These are phyloP conservation scores for Manis javanica DNA, from an alignment of 2,797 vertebrate species.

Conservation along the genomic window DNA sequence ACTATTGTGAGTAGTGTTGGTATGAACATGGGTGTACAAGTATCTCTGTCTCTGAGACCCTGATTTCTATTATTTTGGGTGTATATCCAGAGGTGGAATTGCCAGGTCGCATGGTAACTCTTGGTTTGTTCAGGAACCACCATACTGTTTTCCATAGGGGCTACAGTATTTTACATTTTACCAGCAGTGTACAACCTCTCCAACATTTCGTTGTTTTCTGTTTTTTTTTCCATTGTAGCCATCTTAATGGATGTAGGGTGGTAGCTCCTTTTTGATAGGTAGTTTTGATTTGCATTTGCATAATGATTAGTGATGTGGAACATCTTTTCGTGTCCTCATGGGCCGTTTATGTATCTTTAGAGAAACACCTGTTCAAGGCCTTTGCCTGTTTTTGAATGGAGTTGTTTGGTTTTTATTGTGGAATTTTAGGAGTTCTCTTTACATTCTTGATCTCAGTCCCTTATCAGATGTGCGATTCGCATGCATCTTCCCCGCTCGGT, in stretches of 20 bases:
- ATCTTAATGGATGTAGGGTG: background rate
- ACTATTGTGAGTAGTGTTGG: background rate
- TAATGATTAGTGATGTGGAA: background rate
- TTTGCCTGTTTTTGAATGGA: background rate
- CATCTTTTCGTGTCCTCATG: too few species aligned
- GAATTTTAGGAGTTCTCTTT: background rate
- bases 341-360: background rate
- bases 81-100: background rate
- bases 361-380: background rate
- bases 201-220: background rate
- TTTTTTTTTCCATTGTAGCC: background rate
- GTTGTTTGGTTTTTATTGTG: background rate
- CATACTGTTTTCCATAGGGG: rapidly evolving
- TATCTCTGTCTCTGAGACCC: background rate
- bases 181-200: background rate
- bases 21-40: background rate
- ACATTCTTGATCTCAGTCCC: background rate
- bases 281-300: background rate
- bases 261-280: background rate
- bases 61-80: background rate
- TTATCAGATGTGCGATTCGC: background rate
- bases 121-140: background rate
- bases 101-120: background rate
- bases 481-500: background rate
- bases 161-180: background rate